phyloP scores from a whole-genome alignment of 2,797 vertebrate species.

The Sebastes glaucus region DNA sequence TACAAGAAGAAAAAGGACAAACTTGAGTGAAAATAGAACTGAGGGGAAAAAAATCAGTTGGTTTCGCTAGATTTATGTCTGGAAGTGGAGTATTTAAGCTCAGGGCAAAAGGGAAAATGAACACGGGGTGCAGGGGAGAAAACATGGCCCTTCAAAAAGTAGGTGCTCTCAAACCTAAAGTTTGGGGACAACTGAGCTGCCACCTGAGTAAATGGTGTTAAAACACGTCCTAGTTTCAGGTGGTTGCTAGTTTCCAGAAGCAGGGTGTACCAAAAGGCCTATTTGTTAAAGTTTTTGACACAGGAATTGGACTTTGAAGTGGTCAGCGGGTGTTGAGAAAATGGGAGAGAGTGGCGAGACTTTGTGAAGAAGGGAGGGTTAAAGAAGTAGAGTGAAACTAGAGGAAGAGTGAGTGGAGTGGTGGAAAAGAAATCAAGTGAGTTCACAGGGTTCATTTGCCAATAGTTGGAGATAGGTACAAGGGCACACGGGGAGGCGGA shows the following conservation, averaged over 20 bases:
- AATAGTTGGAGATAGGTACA: constrained; percentile 12
- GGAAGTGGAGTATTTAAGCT: constrained; percentile 37
- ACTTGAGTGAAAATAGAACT: not conserved
- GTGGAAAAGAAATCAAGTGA: constrained; percentile 29
- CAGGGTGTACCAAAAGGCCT: constrained; percentile 17
- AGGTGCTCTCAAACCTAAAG: constrained; percentile 16
- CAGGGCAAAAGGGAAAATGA: constrained; percentile 14
- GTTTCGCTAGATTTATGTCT: constrained; percentile 19
- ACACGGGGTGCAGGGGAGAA: not conserved
- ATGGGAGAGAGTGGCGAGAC: not conserved
- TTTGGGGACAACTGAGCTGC: constrained; percentile 21
- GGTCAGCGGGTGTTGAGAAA: constrained; percentile 11
- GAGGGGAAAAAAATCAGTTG: not conserved
- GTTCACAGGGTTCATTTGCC: constrained; percentile 41
- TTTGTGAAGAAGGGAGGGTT: constrained; percentile 14
- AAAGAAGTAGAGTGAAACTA: constrained; percentile 22
- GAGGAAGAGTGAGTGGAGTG: constrained; percentile 4
- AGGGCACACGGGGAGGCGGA: not conserved
- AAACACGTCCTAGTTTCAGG: constrained; percentile 22
- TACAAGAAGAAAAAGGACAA: not conserved
- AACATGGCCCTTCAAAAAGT: constrained; percentile 14
- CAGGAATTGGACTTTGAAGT: constrained; percentile 42
- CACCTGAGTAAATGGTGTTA: constrained; percentile 39
- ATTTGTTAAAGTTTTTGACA: constrained; percentile 44
- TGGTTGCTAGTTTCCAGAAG: constrained; percentile 17